Base-by-base conservation (phyloP, 2,113 vertebrate genomes). In the Psephotus haematonotus region DNA sequence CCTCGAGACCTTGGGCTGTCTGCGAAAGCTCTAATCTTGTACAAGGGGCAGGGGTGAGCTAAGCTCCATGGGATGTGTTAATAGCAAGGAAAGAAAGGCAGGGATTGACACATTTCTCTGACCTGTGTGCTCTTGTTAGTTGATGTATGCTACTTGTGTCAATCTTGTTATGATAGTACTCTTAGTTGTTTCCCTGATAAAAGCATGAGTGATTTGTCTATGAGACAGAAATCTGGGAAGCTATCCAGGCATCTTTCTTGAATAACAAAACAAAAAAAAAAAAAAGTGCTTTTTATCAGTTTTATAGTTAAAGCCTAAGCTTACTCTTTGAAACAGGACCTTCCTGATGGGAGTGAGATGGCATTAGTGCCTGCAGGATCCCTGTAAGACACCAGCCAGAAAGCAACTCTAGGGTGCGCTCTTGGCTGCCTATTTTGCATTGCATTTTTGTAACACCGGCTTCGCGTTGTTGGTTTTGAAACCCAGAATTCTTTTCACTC, bases 1-100 rank as follows among this genome's bases (percentile, higher is more conserved):
- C 14, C 41, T 62, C n/a, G 5, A 8, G 28, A 29, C 25, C 64
- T 31, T 71, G 1, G 0, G 29, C 37, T 88, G 13, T 1, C n/a
- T 62, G 60, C 23, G 25, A 41, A 11, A 63, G 37, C 41, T 1
- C 8, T 50, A 37, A 29, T 67, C 19, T 37, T 10, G 1, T 7
- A 6, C 7, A 15, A 29, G 6, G 37, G 19, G 4, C 10, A 24
- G 0, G 2, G 28, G 31, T 49, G 86, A 67, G 25, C 25, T 11
- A 5, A 23, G 0, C 1, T 41, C 24, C 23, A 0, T 7, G 65
- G 25, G 62, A 14, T 44, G 50, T 19, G 11, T 43, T 8, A 28
- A 19, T 31, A 18, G 15, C 6, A 2, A 13, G 44, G 68, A 31
- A 53, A 53, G 24, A 52, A 77, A 46, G 39, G 63, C 9, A 5